phyloP scores from a whole-genome alignment of 2,113 vertebrate genomes.

The Megaceryle maxima region DNA sequence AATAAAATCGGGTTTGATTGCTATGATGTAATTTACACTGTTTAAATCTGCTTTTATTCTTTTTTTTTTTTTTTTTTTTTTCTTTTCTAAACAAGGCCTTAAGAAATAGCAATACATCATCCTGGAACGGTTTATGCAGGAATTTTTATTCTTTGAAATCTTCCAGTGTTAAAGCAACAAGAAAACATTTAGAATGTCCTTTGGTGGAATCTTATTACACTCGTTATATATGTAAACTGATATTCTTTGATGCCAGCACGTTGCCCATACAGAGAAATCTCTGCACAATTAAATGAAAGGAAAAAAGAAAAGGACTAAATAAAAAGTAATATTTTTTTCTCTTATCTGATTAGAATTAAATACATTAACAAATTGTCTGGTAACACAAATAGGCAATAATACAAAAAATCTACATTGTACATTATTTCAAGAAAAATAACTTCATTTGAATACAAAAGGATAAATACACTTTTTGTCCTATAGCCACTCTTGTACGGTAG shows the following conservation, averaged over 20 bases:
- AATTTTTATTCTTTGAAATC: slow-evolving; percentile 91
- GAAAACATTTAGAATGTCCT: slow-evolving; percentile 99
- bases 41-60: slow-evolving; percentile 12
- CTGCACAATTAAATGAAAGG: slow-evolving; percentile 86
- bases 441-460: slow-evolving; percentile 98
- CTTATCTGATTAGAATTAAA: slow-evolving; percentile 77
- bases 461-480: slow-evolving; percentile 89
- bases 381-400: slow-evolving; percentile 94
- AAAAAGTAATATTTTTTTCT: slow-evolving; percentile 75
- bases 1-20: not conserved
- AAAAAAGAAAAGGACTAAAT: slow-evolving; percentile 71
- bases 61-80: not conserved
- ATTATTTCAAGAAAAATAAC: slow-evolving; percentile 95
- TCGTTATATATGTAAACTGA: slow-evolving; percentile 96
- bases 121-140: slow-evolving; percentile 75
- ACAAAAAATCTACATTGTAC: slow-evolving; percentile 94
- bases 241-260: slow-evolving; percentile 98
- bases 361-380: slow-evolving; percentile 87
- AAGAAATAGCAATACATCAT: slow-evolving; percentile 68
- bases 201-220: slow-evolving; percentile 99
- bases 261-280: slow-evolving; percentile 94
- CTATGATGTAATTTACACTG: not conserved
- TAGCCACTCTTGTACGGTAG: slow-evolving; percentile 81
- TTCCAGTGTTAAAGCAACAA: slow-evolving; percentile 99
- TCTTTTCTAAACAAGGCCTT: slow-evolving; percentile 4